Conservation (phyloP, 1,140 invertebrate genomes). For the Pseudomyrmex flavicornis region DNA sequence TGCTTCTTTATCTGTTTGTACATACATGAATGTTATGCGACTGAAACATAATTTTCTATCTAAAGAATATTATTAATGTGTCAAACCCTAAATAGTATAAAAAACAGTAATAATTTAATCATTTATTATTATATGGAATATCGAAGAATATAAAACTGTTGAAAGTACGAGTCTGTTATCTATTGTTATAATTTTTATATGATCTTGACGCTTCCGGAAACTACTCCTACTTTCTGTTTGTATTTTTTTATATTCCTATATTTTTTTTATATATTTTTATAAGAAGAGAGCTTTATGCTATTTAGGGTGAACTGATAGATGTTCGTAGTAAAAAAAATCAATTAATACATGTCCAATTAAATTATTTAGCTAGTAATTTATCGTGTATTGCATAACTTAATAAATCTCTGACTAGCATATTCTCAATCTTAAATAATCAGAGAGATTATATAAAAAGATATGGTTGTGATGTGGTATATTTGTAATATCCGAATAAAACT, state of each 20-base stretch:
- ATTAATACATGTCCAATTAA: constrained; percentile 14
- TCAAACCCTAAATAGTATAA: constrained; percentile 36
- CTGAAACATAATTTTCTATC: constrained; percentile 20
- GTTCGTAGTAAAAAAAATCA: neutral
- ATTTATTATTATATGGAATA: neutral
- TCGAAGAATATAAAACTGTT: neutral
- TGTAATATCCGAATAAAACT: constrained; percentile 26
- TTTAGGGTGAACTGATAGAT: neutral
- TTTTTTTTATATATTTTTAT: constrained; percentile 14
- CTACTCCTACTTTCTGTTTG: neutral
- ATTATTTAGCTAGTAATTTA: constrained; percentile 11
- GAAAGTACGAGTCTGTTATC: too few species aligned
- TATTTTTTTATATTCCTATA: constrained; percentile 3
- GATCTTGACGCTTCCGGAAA: constrained; percentile 4
- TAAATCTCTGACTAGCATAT: neutral
- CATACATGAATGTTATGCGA: neutral
- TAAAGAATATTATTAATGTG: neutral
- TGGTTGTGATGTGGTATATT: constrained; percentile 7
- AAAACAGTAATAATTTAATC: neutral
- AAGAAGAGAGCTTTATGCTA: neutral
- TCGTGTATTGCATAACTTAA: neutral
- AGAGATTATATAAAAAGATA: constrained; percentile 4
- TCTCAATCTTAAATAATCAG: neutral
- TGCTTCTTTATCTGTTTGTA: neutral
- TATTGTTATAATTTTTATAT: neutral